Evolutionary conservation across 2,888 invertebrate genomes (phyloP).

Genomic region (Luperina nickerlii): DNA sequence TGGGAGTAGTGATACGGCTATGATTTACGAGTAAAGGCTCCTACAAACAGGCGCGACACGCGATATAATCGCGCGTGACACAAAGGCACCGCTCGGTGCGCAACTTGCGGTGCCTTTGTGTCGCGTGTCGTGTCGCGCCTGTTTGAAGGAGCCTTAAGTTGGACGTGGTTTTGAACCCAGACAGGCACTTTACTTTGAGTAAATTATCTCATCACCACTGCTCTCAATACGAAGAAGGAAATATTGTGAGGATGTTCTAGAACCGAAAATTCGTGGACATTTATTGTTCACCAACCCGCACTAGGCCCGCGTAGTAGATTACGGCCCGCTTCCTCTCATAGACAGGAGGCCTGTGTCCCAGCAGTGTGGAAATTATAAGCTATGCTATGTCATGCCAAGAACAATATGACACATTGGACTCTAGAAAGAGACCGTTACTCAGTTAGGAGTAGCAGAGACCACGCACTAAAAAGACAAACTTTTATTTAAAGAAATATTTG

Average conservation of each 20-base stretch:
- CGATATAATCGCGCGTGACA: no score
- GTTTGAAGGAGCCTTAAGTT: no score
- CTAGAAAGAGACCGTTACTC: neutral
- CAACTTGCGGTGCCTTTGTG: no score
- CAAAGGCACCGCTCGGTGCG: no score
- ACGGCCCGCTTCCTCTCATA: neutral
- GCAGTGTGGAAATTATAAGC: neutral
- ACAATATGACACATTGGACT: neutral
- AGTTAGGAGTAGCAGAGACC: no score
- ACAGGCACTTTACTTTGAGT: neutral
- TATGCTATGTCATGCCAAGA: neutral
- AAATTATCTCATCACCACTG: neutral
- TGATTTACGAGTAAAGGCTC: neutral
- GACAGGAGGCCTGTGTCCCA: neutral
- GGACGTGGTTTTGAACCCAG: neutral
- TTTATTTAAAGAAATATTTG: no score
- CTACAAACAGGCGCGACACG: no score
- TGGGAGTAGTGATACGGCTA: neutral
- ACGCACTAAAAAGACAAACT: no score
- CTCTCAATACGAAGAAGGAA: neutral
- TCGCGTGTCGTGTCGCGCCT: no score
- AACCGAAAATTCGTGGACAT: neutral
- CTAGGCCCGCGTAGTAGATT: neutral
- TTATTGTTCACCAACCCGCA: neutral
- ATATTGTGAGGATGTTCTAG: neutral